Base-by-base conservation (phyloP, 2,797 vertebrate genomes). In the Bradypodion ventrale region DNA sequence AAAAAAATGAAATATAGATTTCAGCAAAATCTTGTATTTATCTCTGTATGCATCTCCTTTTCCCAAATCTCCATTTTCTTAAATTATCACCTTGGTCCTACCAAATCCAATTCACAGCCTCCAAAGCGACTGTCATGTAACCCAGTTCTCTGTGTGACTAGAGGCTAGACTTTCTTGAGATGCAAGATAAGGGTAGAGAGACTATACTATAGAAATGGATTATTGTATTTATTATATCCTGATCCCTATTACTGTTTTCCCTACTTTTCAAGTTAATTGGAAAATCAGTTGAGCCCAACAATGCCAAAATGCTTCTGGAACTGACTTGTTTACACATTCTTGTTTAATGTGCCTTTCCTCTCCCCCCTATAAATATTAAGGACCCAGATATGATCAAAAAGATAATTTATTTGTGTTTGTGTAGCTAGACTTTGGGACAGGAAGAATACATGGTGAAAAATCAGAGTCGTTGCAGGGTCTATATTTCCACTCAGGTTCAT, bases 161-260 rank as follows among this genome's bases (percentile, higher is more conserved):
- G n/a, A n/a, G n/a, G n/a, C n/a, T n/a, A 49, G 46, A 49, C 46
- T 49, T 49, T 49, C 46, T 12, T 49, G 46, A 12, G 46, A 49
- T 42, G 37, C 12, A 46, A 73, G 40, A 7, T 35, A 44, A 56
- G 56, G 42, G 29, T 4, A 56, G 62, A 73, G 66, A 46, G 42
- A 35, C 52, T 72, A 72, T 46, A 23, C 19, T 37, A 4, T 40
- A 19, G 69, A 74, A 74, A 6, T 65, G 35, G 72, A 74, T 73
- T 79, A 52, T 49, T 65, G 68, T 62, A 73, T 69, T 84, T 73
- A 62, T 73, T 78, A 56, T 84, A 63, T 63, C 76, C 68, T 32
- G 27, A 23, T 23, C n/a, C 29, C 56, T 44, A 44, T 60, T 60
- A 56, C 13, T 44, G 44, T 35, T 60, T 46, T 27, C 35, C 74